phyloP scores from a whole-genome alignment of 2,113 vertebrate species.

The Phylloscopus trochilus region DNA sequence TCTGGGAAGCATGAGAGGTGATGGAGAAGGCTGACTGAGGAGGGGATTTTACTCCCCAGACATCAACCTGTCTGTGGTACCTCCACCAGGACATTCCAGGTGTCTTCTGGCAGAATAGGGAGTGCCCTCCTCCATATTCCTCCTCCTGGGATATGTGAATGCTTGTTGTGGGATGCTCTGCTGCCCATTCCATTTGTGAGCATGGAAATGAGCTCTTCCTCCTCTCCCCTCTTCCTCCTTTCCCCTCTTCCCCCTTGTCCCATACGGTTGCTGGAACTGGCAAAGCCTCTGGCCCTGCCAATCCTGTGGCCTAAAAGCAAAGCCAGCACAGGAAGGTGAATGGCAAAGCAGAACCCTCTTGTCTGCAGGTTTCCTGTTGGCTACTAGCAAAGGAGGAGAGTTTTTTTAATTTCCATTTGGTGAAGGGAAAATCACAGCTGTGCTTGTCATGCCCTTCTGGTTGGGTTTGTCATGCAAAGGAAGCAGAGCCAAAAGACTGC shows the following conservation, averaged over 20 bases:
- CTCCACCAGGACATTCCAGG: background rate
- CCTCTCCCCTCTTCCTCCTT: background rate
- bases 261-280: background rate
- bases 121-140: background rate
- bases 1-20: background rate
- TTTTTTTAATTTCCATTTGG: constrained; percentile 47
- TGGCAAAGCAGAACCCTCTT: constrained; percentile 20
- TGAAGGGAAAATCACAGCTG: constrained; percentile 63
- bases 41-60: background rate
- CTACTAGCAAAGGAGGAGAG: constrained; percentile 2
- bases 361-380: constrained; percentile 62
- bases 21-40: background rate
- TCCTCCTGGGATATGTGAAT: background rate
- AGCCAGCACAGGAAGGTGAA: constrained; percentile 59
- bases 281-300: background rate
- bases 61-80: background rate
- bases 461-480: constrained; percentile 70
- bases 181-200: background rate
- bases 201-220: background rate
- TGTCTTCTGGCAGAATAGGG: background rate
- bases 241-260: background rate
- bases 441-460: constrained; percentile 56
- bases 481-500: constrained; percentile 68
- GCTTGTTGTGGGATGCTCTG: background rate
- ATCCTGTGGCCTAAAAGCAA: background rate